phyloP scores from a whole-genome alignment of 2,113 vertebrate species.

The Gallinago media region DNA sequence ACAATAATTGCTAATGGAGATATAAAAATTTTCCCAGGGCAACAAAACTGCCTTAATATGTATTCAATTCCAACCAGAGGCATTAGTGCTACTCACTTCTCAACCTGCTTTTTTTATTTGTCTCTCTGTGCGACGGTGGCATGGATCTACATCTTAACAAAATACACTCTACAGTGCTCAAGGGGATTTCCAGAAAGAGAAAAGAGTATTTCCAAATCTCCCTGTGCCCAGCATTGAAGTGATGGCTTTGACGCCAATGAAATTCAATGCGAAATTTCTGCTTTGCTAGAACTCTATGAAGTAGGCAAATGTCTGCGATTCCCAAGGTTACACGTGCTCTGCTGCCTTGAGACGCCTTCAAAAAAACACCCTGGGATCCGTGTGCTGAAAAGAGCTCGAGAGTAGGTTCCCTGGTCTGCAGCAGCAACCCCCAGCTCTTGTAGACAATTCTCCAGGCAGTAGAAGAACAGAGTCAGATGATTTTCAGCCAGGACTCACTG shows the following conservation, averaged over 20 bases:
- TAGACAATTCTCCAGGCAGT: not conserved
- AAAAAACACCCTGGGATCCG: not conserved
- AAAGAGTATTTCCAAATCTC: not conserved
- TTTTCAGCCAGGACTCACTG: not conserved
- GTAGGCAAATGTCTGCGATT: not conserved
- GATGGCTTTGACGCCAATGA: slow-evolving; percentile 4
- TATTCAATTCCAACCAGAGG: not conserved
- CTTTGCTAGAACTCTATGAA: not conserved
- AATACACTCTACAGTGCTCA: not conserved
- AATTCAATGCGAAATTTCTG: not conserved
- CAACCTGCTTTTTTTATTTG: not conserved
- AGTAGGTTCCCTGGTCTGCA: not conserved
- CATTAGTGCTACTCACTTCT: not conserved
- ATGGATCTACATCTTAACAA: not conserved
- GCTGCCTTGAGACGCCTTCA: slow-evolving; percentile 29
- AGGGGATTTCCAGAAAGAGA: not conserved
- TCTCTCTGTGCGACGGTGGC: not conserved
- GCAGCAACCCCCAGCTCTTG: not conserved
- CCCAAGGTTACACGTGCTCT: not conserved
- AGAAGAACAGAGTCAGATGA: not conserved
- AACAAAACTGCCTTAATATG: slow-evolving; percentile 4
- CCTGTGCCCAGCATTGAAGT: not conserved
- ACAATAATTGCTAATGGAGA: not conserved
- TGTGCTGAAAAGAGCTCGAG: not conserved
- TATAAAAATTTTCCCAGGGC: not conserved